A percentile compares a stretch with the other conserved stretches of the same genome.
Evolutionary conservation across 2,797 vertebrate species (phyloP).

Genomic region (Lagorchestes hirsutus): DNA sequence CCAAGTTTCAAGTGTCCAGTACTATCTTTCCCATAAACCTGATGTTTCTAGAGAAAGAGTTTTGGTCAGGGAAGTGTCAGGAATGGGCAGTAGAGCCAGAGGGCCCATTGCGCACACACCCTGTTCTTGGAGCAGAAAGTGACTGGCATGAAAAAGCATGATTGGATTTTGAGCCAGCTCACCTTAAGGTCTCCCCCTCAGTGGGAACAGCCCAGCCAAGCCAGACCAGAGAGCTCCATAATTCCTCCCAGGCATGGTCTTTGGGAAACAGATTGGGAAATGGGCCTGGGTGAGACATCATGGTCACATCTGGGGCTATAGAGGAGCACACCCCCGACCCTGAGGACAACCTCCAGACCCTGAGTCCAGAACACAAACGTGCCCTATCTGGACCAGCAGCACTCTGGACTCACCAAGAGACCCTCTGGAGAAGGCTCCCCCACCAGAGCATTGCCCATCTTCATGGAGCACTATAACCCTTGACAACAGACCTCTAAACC

Average conservation of each 20-base stretch:
- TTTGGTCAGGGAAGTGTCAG: too few species aligned
- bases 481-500: neutral
- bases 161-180: neutral
- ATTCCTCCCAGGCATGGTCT: neutral
- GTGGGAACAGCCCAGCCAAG: neutral
- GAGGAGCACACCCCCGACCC: too few species aligned
- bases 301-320: too few species aligned
- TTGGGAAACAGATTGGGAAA: neutral
- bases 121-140: neutral
- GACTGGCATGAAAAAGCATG: neutral
- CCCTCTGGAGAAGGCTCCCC: too few species aligned
- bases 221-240: neutral
- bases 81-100: too few species aligned
- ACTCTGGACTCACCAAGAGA: too few species aligned
- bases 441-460: neutral
- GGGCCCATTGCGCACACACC: accelerated
- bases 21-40: too few species aligned
- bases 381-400: too few species aligned
- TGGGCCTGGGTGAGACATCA: neutral
- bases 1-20: too few species aligned
- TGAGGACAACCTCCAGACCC: neutral
- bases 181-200: too few species aligned
- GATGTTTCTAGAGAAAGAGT: too few species aligned
- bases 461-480: neutral
- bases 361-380: too few species aligned